Conservation (phyloP, 1,140 invertebrate species). For the Diabrotica undecimpunctata region DNA sequence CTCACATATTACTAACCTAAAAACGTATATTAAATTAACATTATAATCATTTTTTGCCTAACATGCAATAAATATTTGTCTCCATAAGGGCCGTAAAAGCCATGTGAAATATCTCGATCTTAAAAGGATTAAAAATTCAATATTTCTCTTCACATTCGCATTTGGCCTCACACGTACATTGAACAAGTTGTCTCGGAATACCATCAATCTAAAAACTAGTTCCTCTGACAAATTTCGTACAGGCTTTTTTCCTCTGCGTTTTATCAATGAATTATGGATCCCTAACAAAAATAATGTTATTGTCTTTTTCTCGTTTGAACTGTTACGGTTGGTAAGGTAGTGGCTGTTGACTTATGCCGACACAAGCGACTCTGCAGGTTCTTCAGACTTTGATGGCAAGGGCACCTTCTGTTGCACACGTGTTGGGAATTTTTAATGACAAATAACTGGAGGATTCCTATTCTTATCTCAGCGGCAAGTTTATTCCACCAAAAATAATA, state of each 20-base stretch:
- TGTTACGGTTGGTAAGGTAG: slow-evolving; percentile 7
- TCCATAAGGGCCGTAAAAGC: no score
- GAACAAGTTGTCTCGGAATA: slow-evolving; percentile 17
- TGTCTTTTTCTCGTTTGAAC: slow-evolving; percentile 1
- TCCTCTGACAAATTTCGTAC: slow-evolving; percentile 18
- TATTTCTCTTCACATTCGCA: not conserved
- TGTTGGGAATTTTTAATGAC: slow-evolving; percentile 19
- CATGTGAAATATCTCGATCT: no score
- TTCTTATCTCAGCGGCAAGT: no score
- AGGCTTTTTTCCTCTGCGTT: slow-evolving; percentile 10
- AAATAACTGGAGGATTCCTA: slow-evolving; percentile 5
- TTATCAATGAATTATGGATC: slow-evolving; percentile 16
- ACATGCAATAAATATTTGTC: no score
- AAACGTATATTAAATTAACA: no score
- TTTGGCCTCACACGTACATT: not conserved
- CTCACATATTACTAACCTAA: no score
- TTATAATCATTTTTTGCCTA: no score
- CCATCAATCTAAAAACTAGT: slow-evolving; percentile 17
- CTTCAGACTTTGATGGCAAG: slow-evolving; percentile 14
- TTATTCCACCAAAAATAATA: no score
- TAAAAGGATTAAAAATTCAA: no score
- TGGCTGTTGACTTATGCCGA: slow-evolving; percentile 2
- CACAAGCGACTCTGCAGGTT: slow-evolving; percentile 2
- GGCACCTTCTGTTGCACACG: slow-evolving; percentile 18
- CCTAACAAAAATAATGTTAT: slow-evolving; percentile 17